Percentiles rank a stretch among this genome's conserved stretches.
These are phyloP conservation scores for Corydoras maculifer DNA, from an alignment of 2,113 vertebrate genomes.

Conservation along the genomic window DNA sequence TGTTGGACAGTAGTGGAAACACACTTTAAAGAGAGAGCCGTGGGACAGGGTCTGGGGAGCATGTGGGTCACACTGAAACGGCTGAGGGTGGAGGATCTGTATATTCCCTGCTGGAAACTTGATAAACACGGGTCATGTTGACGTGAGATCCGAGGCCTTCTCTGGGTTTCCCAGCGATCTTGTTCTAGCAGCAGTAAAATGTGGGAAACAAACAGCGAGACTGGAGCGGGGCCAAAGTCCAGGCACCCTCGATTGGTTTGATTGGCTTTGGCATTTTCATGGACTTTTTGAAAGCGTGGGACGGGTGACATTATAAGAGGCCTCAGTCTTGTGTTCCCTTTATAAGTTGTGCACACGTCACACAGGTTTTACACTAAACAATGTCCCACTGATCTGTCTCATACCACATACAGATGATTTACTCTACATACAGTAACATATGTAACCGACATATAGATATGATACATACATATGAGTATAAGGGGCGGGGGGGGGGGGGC, in stretches of 20 bases:
- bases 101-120: constrained; percentile 63
- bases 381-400: too few relatives aligned
- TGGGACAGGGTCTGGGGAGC: constrained; percentile 39
- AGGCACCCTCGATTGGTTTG: constrained; percentile 39
- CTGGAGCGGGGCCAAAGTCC: constrained; percentile 55
- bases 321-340: not conserved
- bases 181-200: constrained; percentile 45
- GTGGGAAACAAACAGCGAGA: constrained; percentile 58
- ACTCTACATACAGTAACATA: too few relatives aligned
- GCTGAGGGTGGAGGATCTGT: constrained; percentile 52
- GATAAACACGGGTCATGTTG: constrained; percentile 57
- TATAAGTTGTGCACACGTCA: too few relatives aligned
- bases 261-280: constrained; percentile 18
- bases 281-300: constrained; percentile 8
- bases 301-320: constrained; percentile 1
- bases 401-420: too few relatives aligned
- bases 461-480: too few relatives aligned
- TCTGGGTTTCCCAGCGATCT: constrained; percentile 58
- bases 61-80: constrained; percentile 44
- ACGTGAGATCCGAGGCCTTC: constrained; percentile 53
- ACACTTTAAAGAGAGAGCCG: constrained; percentile 40
- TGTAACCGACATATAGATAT: too few relatives aligned
- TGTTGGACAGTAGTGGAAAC: constrained; percentile 14
- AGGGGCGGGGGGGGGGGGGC: too few relatives aligned
- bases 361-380: too few relatives aligned